phyloP scores from a whole-genome alignment of 2,888 invertebrate genomes.

The Polydrusus pterygomalis region DNA sequence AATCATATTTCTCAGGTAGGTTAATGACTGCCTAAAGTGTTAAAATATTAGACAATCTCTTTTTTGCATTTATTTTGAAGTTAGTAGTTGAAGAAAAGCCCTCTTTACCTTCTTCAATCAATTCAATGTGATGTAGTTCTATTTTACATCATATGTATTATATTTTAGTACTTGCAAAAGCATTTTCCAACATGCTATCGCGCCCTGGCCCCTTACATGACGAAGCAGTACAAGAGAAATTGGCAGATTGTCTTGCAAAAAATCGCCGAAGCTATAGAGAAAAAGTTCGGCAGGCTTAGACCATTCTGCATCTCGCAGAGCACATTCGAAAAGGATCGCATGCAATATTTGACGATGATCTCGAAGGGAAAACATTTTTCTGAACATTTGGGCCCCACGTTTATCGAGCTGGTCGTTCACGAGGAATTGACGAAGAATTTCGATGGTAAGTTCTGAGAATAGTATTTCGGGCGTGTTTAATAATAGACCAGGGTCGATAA shows the following conservation, averaged over 20 bases:
- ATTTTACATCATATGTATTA: not conserved
- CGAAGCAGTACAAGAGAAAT: slow-evolving; percentile 75
- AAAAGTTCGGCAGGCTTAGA: slow-evolving; percentile 81
- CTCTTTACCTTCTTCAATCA: no score
- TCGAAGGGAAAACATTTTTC: slow-evolving; percentile 80
- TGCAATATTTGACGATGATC: slow-evolving; percentile 78
- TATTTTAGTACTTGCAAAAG: slow-evolving; percentile 81
- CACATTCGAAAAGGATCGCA: slow-evolving; percentile 81
- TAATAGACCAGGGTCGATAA: no score
- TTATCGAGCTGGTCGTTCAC: slow-evolving; percentile 73
- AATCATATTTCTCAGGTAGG: slow-evolving; percentile 76
- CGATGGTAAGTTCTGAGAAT: slow-evolving; percentile 60
- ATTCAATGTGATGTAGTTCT: no score
- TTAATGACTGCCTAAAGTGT: not conserved
- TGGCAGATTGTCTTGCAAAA: slow-evolving; percentile 74
- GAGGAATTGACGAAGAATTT: slow-evolving; percentile 67
- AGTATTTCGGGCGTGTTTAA: no score
- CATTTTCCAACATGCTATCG: slow-evolving; percentile 79
- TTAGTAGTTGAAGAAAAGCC: no score
- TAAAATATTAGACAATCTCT: no score
- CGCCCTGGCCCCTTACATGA: slow-evolving; percentile 77
- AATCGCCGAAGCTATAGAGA: slow-evolving; percentile 81
- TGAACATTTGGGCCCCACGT: slow-evolving; percentile 76
- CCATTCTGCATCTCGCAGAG: slow-evolving; percentile 81
- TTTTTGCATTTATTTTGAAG: no score